Percentiles rank a stretch among this genome's conserved stretches.
Conservation (phyloP, 2,888 invertebrate species). For the Epirrhoe tristata region DNA sequence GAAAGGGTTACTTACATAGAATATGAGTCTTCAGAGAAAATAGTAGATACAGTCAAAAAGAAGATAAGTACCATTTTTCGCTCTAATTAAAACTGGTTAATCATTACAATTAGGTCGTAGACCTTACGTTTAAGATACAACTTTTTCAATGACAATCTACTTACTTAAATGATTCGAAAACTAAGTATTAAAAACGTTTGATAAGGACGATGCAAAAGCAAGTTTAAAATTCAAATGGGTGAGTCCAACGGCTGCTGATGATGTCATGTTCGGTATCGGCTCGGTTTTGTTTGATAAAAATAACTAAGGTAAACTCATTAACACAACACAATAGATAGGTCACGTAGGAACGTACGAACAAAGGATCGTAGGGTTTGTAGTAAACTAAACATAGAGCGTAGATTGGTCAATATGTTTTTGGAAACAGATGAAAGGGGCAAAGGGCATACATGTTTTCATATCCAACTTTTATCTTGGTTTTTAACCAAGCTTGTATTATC, state of each 20-base stretch:
- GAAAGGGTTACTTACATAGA: too few species aligned
- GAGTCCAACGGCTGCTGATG: slow-evolving; percentile 47
- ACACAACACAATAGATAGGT: slow-evolving; percentile 28
- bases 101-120: too few species aligned
- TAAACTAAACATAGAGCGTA: background rate
- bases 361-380: slow-evolving; percentile 11
- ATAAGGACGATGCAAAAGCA: slow-evolving; percentile 29
- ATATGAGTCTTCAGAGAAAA: too few species aligned
- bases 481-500: too few species aligned
- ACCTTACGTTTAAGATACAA: too few species aligned
- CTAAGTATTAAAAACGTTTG: slow-evolving; percentile 11
- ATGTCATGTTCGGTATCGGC: slow-evolving; percentile 49
- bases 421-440: too few species aligned
- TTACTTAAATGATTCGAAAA: slow-evolving; percentile 37
- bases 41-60: too few species aligned
- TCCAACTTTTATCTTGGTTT: too few species aligned
- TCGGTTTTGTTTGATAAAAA: slow-evolving; percentile 32
- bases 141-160: too few species aligned
- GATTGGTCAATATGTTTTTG: background rate
- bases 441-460: too few species aligned
- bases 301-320: slow-evolving; percentile 34
- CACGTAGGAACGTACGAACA: slow-evolving; percentile 22
- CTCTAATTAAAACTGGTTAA: too few species aligned
- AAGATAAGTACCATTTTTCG: too few species aligned
- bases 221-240: slow-evolving; percentile 39